Base-by-base conservation (phyloP, 2,113 vertebrate genomes). In the Rhineura floridana region DNA sequence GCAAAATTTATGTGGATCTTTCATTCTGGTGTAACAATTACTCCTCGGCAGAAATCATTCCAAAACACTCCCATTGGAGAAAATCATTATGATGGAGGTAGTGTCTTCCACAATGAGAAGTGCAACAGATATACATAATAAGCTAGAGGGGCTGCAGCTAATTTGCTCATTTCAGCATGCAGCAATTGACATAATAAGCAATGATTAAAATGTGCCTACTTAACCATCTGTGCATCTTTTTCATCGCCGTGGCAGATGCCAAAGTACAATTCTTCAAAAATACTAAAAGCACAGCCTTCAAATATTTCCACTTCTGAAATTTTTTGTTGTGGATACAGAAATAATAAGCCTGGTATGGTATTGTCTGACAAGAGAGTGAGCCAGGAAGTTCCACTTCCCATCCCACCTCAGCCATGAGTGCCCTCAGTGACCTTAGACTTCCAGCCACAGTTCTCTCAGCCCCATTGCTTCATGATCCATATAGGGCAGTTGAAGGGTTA, bases 171-270 rank as follows among this genome's bases (percentile, higher is more conserved):
- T 59, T 55, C 48, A 42, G 36, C 39, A 33, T 70, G 48, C n/a
- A 52, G 63, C 50, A 81, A 77, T 65, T 44, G 65, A 81, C 77
- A 70, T 69, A 80, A 87, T 81, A 55, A 63, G 77, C 77, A 69
- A 87, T 21, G 67, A 87, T 81, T 87, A 87, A 87, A 87, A 80
- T 80, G 78, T 55, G 44, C 76, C 70, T 70, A 70, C 28, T 87
- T 80, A 81, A 70, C 77, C 63, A 70, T 80, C 77, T 87, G 83
- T 80, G 63, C 33, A 63, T 52, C n/a, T 86, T 86, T 86, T 69
- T 55, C 15, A 55, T 70, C 63, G 65, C 69, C 13, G 21, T 52
- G 39, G 36, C 63, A 80, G 76, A 72, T 87, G 36, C n/a, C 36
- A 52, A 52, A 25, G 19, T 17, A 52, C 67, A 36, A 7, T 84